A percentile compares a stretch with the other conserved stretches of the same genome.
phyloP scores from a whole-genome alignment of 2,888 invertebrate species.

The Pammene aurita region DNA sequence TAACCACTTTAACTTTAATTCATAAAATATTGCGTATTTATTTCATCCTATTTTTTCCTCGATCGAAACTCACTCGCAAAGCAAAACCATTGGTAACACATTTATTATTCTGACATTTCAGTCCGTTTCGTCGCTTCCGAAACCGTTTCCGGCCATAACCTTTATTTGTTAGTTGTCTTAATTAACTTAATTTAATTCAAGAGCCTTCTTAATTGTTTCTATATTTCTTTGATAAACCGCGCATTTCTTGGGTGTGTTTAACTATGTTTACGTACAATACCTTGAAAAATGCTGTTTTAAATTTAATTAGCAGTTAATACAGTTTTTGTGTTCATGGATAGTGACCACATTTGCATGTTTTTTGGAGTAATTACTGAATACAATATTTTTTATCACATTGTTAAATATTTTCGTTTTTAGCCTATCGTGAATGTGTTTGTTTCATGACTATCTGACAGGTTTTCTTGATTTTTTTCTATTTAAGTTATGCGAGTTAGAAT shows the following conservation, averaged over 20 bases:
- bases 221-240: slow-evolving; percentile 44
- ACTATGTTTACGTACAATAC: slow-evolving; percentile 3
- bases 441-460: too few relatives aligned
- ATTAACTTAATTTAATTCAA: slow-evolving; percentile 58
- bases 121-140: slow-evolving; percentile 72
- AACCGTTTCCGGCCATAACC: slow-evolving; percentile 73
- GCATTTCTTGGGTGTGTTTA: slow-evolving; percentile 31
- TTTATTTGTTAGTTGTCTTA: slow-evolving; percentile 77
- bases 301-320: slow-evolving; percentile 1
- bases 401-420: too few relatives aligned
- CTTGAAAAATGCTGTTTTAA: slow-evolving; percentile 2
- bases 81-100: slow-evolving; percentile 37
- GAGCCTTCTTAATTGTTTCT: slow-evolving; percentile 44
- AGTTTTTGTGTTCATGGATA: neutral
- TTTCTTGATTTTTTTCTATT: too few relatives aligned
- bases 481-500: too few relatives aligned
- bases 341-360: neutral
- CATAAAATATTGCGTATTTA: too few relatives aligned
- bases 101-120: slow-evolving; percentile 72
- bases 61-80: slow-evolving; percentile 5
- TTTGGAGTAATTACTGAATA: too few relatives aligned
- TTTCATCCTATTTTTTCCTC: neutral
- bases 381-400: too few relatives aligned
- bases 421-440: too few relatives aligned
- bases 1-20: too few relatives aligned